Base-by-base conservation (phyloP, 1,140 invertebrate species). In the Camponotus vicinus region DNA sequence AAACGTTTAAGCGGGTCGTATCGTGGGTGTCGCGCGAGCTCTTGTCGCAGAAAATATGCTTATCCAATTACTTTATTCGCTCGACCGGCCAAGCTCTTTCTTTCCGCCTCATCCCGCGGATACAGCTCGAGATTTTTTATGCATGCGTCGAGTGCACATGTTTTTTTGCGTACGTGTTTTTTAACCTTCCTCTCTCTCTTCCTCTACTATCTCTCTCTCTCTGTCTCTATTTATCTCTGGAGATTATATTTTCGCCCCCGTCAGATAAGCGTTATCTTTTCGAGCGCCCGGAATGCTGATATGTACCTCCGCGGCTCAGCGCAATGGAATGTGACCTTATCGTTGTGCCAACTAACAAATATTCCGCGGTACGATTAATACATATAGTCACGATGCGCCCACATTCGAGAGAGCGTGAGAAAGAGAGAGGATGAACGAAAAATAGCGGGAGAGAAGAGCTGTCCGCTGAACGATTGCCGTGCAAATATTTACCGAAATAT, bases 321-420 rank as follows among this genome's bases (percentile, higher is more conserved):
- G 34, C 45, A 49, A 84, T 78, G 86, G 89, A 91, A 88, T 80
- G 91, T 76, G 82, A 80, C 57, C 80, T 91, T 92, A 91, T 92
- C 90, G 75, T 80, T 77, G 59, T 90, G 82, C 82, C 85, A 73
- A 88, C 85, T 88, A 88, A 91, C 84, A 71, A 85, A 88, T 80
- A 87, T 91, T 91, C 70, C 88, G 18, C 11, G 61, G 57, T 59
- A 59, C 18, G 75, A 34, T 40, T 77, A 71, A 85, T 83, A 42
- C 49, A 2, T 40, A 8, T 45, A 80, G 45, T 42, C n/a, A 21
- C 45, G 57, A 45, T 15, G n/a, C 63, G 49, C 15, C 27, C 34
- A 37, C n/a, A 49, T 52, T 49, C 15, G 21, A 69, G 32, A 64
- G n/a, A 40, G 9, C 13, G 27, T 13, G 2, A 34, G 55, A 21